Conservation (phyloP, 2,888 invertebrate species). For the Ariolimax columbianus region DNA sequence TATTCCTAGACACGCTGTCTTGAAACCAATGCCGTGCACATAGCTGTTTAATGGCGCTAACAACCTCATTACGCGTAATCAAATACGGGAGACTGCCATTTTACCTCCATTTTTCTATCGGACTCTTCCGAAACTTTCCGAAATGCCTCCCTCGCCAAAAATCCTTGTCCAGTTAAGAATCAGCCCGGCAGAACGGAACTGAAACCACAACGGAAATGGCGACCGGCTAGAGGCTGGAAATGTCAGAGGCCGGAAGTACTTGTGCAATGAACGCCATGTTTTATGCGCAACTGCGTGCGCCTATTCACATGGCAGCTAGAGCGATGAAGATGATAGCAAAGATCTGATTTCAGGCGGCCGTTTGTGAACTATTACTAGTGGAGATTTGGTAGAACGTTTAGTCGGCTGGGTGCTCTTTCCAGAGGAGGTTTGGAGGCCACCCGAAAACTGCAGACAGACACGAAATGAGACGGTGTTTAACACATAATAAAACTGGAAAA, state of each 20-base stretch:
- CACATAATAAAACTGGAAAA: constrained; percentile 21
- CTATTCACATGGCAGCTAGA: not conserved
- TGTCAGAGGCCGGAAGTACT: constrained; percentile 18
- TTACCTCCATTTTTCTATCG: too few species aligned
- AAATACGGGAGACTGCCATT: too few species aligned
- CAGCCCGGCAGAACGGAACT: not conserved
- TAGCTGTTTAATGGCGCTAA: not conserved
- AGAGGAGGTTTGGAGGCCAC: not conserved
- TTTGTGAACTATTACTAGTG: not conserved
- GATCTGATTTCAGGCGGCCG: not conserved
- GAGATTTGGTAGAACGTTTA: not conserved
- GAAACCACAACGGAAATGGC: constrained; percentile 1
- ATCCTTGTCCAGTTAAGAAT: constrained; percentile 7
- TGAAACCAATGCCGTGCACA: not conserved
- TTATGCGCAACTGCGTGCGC: constrained; percentile 2
- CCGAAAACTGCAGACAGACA: not conserved
- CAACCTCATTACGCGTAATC: constrained; percentile 5
- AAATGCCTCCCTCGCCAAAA: not conserved
- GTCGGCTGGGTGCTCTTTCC: not conserved
- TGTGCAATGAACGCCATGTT: constrained; percentile 13
- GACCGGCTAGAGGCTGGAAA: not conserved
- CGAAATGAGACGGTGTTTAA: constrained; percentile 1
- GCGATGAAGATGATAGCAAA: constrained; percentile 9
- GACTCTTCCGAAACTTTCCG: not conserved
- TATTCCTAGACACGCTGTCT: too few species aligned